Percentiles rank a stretch among this genome's conserved stretches.
These are phyloP conservation scores for Stercorarius parasiticus DNA, from an alignment of 2,113 vertebrate genomes.

Conservation along the genomic window DNA sequence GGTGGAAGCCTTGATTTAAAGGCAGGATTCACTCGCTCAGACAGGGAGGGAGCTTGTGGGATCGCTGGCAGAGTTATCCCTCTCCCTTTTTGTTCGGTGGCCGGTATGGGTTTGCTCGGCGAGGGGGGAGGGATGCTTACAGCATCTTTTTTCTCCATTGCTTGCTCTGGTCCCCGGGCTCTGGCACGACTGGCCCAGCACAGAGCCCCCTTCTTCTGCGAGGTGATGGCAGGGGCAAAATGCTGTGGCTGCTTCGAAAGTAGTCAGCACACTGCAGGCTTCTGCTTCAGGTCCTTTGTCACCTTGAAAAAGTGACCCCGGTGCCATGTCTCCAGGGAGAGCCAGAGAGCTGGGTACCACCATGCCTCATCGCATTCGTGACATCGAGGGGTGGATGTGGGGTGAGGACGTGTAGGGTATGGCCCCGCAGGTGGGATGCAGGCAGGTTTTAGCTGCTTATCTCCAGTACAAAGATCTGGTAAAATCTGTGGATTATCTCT, in stretches of 20 bases:
- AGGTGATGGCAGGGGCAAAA: rapidly evolving
- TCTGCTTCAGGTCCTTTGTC: neutral
- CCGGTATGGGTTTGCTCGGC: rapidly evolving
- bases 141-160: neutral
- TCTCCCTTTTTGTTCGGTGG: neutral
- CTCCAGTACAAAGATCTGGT: neutral
- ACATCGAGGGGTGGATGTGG: rapidly evolving
- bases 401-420: neutral
- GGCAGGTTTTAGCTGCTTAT: neutral
- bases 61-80: neutral
- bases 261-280: neutral
- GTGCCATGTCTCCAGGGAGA: neutral
- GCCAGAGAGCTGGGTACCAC: no score
- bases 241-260: neutral
- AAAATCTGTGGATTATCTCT: neutral
- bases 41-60: neutral
- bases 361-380: rapidly evolving
- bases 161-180: neutral
- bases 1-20: neutral
- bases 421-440: neutral
- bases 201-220: rapidly evolving
- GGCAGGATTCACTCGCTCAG: neutral
- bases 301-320: neutral
- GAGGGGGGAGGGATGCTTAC: neutral
- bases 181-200: neutral